These are phyloP conservation scores for Pangasius larnaudii DNA, from an alignment of 2,797 vertebrate genomes.

Conservation along the genomic window DNA sequence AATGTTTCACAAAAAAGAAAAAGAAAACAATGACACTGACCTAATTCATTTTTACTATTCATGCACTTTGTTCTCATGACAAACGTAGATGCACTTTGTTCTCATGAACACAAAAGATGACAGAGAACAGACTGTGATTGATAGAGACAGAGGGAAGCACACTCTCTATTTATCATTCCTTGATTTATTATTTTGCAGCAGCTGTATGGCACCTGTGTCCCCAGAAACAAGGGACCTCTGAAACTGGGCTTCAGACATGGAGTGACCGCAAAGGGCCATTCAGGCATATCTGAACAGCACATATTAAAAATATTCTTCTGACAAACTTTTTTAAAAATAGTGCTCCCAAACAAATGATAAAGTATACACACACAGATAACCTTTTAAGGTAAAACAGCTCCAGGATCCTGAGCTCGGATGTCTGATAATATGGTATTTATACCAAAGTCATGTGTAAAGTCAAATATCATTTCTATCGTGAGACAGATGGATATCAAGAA, in stretches of 20 bases:
- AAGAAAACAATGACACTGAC: neutral
- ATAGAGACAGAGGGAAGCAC: constrained; percentile 25
- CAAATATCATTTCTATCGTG: too few relatives aligned
- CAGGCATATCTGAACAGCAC: neutral
- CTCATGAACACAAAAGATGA: constrained; percentile 39
- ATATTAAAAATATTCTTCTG: neutral
- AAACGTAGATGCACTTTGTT: constrained; percentile 34
- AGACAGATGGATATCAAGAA: too few relatives aligned
- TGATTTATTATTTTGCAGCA: constrained; percentile 40
- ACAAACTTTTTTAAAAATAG: neutral
- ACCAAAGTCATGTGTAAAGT: too few relatives aligned
- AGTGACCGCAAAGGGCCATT: neutral
- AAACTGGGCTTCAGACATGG: neutral
- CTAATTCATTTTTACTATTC: constrained; percentile 36
- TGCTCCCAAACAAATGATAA: neutral
- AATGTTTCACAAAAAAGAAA: neutral
- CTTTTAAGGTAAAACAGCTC: neutral
- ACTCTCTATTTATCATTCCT: constrained; percentile 28
- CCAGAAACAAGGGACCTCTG: neutral
- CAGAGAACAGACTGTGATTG: constrained; percentile 37
- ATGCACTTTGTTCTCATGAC: constrained; percentile 33
- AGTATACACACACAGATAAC: neutral
- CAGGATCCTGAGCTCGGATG: neutral
- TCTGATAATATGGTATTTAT: too few relatives aligned
- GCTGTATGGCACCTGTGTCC: constrained; percentile 5